Evolutionary conservation across 2,888 invertebrate genomes (phyloP), one percentile per base, ranked within the genome.

Genomic region (Leptopilina syphax): DNA sequence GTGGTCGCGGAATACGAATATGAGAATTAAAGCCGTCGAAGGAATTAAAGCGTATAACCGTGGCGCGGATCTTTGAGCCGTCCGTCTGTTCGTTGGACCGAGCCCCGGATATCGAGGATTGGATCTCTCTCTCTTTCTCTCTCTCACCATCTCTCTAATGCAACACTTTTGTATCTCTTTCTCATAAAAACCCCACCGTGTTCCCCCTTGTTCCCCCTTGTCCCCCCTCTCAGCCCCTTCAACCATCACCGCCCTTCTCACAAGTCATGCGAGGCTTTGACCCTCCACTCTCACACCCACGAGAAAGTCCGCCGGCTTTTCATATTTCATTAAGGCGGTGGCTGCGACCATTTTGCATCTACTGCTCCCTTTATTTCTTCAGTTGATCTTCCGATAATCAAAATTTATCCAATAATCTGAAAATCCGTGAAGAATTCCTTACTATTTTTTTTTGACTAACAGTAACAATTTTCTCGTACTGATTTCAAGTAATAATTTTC

Each of bases 21-120:
- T 89, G 91, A 90, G 91, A 91, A 91, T 91, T 91, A 91, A 91
- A 91, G 87, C 90, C 89, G 89, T 89, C 90, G 91, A 91, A 91
- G 91, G 91, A 91, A 91, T 90, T 91, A 91, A 91, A 91, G 90
- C 89, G 88, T 88, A 90, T 88, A 88, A 89, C 88, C 85, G 84
- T 87, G 86, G 85, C 85, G 87, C 83, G 85, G 86, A 87, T 86
- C 85, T 86, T 85, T 81, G 84, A 86, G 85, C 84, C 83, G 83
- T 85, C 82, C 82, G 88, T 86, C 84, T 82, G 82, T 84, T 80
- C 78, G 79, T 73, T 57, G 57, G 73, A 57, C 73, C 57, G 79
- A 60, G 79, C 78, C 73, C 78, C 79, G 86, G 87, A 90, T 89
- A 90, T 89, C 88, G 89, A 87, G 88, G 89, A 88, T 89, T 88